Conservation (phyloP, 2,888 invertebrate species). For the Phragmatobia fuliginosa region DNA sequence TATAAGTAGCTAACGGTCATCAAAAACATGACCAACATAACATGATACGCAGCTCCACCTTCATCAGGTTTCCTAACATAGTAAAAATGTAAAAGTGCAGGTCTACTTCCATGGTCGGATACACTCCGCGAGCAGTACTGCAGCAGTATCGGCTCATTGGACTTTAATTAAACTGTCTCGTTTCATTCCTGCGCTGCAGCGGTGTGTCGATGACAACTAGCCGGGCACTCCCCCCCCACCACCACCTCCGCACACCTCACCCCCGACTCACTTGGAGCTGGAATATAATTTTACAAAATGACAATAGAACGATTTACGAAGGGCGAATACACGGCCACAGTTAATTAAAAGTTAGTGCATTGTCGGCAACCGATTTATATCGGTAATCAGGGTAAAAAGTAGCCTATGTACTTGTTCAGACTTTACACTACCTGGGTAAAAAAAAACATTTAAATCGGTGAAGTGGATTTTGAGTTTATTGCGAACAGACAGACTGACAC, state of each 20-base stretch:
- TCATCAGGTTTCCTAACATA: background rate
- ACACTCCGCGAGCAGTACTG: slow-evolving; percentile 31
- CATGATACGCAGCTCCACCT: background rate
- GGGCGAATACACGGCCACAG: slow-evolving; percentile 3
- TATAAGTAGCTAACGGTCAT: slow-evolving; percentile 28
- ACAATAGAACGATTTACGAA: slow-evolving; percentile 10
- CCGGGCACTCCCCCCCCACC: slow-evolving; percentile 10
- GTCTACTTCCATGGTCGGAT: slow-evolving; percentile 19
- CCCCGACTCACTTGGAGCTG: background rate
- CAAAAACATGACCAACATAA: slow-evolving; percentile 31
- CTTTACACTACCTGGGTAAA: too few relatives aligned
- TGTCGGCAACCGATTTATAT: slow-evolving; percentile 5
- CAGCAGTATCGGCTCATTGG: slow-evolving; percentile 45
- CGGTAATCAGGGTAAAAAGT: too few relatives aligned
- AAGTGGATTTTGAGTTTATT: too few relatives aligned
- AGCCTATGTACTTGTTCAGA: too few relatives aligned
- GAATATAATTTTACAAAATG: slow-evolving; percentile 15
- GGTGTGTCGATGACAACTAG: slow-evolving; percentile 42
- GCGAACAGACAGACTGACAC: too few relatives aligned
- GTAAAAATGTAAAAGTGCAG: background rate
- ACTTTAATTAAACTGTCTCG: slow-evolving; percentile 51
- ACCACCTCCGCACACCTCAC: background rate
- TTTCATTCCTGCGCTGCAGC: slow-evolving; percentile 30
- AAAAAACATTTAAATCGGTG: too few relatives aligned
- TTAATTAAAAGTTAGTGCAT: slow-evolving; percentile 12